These are phyloP conservation scores for Peromyscus leucopus DNA, from an alignment of 2,113 vertebrate genomes.

Conservation along the genomic window DNA sequence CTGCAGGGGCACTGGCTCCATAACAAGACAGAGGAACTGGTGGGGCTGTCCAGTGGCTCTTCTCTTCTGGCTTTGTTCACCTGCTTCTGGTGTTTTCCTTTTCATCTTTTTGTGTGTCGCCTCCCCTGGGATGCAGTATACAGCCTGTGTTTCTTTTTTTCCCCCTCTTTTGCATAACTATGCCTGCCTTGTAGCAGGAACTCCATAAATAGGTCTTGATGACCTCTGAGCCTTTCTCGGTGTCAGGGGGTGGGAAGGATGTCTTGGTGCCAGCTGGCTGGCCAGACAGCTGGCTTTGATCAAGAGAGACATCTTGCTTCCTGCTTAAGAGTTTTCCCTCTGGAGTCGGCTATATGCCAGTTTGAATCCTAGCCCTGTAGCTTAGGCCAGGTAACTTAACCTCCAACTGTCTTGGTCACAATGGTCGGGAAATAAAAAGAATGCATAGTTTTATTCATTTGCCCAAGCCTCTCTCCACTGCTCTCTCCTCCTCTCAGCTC, in stretches of 20 bases:
- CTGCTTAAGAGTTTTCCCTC: not conserved
- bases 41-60: not conserved
- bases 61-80: not conserved
- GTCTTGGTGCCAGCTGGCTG: not conserved
- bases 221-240: not conserved
- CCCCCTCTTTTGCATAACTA: not conserved
- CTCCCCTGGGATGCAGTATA: not conserved
- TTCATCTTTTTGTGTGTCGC: not conserved
- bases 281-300: not conserved
- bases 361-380: not conserved
- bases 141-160: not conserved
- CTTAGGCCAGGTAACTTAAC: not conserved
- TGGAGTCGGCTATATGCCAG: not conserved
- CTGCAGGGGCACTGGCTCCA: accelerated
- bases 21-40: too few relatives aligned
- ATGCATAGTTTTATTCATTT: not conserved
- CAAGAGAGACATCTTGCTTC: not conserved
- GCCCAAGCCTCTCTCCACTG: too few relatives aligned
- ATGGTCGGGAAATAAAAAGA: not conserved
- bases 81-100: not conserved
- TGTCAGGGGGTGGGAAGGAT: not conserved
- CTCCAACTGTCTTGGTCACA: not conserved
- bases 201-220: too few relatives aligned
- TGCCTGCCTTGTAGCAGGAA: not conserved
- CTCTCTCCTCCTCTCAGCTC: not conserved